Percentiles rank a stretch among this genome's conserved stretches.
Conservation (phyloP, 2,113 vertebrate species). For the Dunckerocampus dactyliophorus region DNA sequence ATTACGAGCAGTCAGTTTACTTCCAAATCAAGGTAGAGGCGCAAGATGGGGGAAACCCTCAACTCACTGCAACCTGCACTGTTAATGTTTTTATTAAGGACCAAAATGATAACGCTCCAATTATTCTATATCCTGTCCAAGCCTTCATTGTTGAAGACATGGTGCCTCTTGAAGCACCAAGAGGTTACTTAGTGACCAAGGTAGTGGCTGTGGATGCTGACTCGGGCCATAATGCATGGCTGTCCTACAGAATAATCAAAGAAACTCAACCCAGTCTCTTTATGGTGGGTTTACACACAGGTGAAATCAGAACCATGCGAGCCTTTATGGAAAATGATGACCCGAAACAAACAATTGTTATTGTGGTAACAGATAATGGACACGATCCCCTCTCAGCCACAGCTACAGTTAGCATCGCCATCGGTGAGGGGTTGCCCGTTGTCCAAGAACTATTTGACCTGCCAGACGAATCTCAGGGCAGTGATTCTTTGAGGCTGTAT, state of each 20-base stretch:
- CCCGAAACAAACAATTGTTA: slow-evolving; percentile 56
- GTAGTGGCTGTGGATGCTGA: slow-evolving; percentile 74
- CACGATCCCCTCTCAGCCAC: slow-evolving; percentile 58
- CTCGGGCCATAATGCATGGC: slow-evolving; percentile 70
- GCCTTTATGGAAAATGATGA: slow-evolving; percentile 54
- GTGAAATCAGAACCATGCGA: slow-evolving; percentile 60
- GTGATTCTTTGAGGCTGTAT: slow-evolving; percentile 60
- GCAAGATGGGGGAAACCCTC: slow-evolving; percentile 58
- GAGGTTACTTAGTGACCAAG: slow-evolving; percentile 77
- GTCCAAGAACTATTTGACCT: slow-evolving; percentile 56
- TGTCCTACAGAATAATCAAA: slow-evolving; percentile 65
- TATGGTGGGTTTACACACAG: slow-evolving; percentile 56
- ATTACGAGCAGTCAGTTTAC: slow-evolving; percentile 63
- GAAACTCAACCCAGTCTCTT: slow-evolving; percentile 60
- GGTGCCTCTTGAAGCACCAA: slow-evolving; percentile 71
- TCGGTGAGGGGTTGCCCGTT: slow-evolving; percentile 58
- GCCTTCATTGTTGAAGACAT: slow-evolving; percentile 68
- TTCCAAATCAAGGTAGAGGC: slow-evolving; percentile 60
- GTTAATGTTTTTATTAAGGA: slow-evolving; percentile 63
- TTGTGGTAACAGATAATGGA: slow-evolving; percentile 66
- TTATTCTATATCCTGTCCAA: slow-evolving; percentile 63
- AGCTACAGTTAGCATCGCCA: slow-evolving; percentile 55
- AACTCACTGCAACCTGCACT: slow-evolving; percentile 53
- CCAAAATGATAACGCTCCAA: slow-evolving; percentile 62
- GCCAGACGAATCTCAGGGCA: slow-evolving; percentile 36